phyloP scores from a whole-genome alignment of 2,888 invertebrate genomes.

The Chydorus sphaericus region DNA sequence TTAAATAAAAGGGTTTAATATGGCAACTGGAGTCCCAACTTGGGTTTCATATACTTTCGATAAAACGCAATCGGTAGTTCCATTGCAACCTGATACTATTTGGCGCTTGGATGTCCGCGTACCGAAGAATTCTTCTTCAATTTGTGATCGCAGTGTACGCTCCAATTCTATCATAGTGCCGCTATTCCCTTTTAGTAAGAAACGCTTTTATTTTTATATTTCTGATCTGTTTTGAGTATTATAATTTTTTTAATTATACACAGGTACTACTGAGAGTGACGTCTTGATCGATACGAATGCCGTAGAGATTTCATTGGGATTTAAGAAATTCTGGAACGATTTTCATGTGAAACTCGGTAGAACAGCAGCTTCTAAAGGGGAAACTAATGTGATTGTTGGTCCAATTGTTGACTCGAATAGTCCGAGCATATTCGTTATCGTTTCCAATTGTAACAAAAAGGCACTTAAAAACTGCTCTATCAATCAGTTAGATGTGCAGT shows the following conservation, averaged over 20 bases:
- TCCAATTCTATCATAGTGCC: neutral
- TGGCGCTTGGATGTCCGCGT: conserved; percentile 9
- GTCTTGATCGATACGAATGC: neutral
- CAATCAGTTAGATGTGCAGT: conserved; percentile 4
- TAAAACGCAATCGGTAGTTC: neutral
- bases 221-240: too few relatives aligned
- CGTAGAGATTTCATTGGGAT: neutral
- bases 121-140: neutral
- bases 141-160: conserved; percentile 10
- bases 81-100: neutral
- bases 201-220: too few relatives aligned
- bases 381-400: neutral
- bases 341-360: neutral
- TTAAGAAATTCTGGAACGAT: neutral
- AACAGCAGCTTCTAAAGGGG: neutral
- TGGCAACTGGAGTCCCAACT: neutral
- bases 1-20: neutral
- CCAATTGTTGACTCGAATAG: neutral
- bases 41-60: conserved; percentile 1
- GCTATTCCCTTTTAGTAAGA: neutral
- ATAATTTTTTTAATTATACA: neutral
- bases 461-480: neutral
- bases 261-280: neutral
- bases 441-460: neutral
- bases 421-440: neutral